Evolutionary conservation across 1,140 invertebrate species (phyloP).

Genomic region (Papilio polytes): DNA sequence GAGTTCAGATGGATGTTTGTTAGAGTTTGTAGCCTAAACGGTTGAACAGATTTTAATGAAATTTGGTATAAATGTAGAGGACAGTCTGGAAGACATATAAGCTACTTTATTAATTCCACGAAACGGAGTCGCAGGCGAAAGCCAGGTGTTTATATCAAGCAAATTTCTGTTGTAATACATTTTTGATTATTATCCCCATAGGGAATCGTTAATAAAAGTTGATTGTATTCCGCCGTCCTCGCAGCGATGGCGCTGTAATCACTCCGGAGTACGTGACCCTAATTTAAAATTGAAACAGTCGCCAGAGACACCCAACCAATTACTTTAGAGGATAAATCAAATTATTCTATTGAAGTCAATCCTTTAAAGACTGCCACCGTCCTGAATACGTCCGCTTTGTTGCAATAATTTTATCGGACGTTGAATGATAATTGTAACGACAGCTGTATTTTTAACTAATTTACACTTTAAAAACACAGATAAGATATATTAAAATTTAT

Average conservation of each 20-base stretch:
- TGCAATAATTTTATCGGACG: conserved; percentile 21
- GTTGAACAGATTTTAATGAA: too few relatives aligned
- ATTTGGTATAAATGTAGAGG: too few relatives aligned
- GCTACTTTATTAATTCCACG: too few relatives aligned
- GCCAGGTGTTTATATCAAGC: background rate
- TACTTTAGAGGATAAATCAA: conserved; percentile 53
- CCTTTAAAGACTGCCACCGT: conserved; percentile 42
- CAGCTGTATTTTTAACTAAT: background rate
- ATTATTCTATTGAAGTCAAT: conserved; percentile 57
- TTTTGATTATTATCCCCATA: conserved; percentile 8
- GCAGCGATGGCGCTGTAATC: conserved; percentile 29
- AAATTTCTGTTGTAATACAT: background rate
- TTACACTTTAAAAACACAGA: background rate
- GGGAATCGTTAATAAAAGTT: conserved; percentile 32
- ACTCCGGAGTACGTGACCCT: conserved; percentile 30
- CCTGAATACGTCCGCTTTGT: conserved; percentile 25
- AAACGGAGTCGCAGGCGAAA: too few relatives aligned
- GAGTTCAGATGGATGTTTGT: too few relatives aligned
- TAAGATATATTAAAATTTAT: background rate
- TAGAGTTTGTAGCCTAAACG: too few relatives aligned
- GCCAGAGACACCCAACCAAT: conserved; percentile 36
- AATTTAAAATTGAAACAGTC: conserved; percentile 36
- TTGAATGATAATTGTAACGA: conserved; percentile 21
- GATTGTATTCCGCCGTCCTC: conserved; percentile 20
- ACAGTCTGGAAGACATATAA: too few relatives aligned